Conservation (phyloP, 2,113 vertebrate species). For the Ibidorhyncha struthersii region DNA sequence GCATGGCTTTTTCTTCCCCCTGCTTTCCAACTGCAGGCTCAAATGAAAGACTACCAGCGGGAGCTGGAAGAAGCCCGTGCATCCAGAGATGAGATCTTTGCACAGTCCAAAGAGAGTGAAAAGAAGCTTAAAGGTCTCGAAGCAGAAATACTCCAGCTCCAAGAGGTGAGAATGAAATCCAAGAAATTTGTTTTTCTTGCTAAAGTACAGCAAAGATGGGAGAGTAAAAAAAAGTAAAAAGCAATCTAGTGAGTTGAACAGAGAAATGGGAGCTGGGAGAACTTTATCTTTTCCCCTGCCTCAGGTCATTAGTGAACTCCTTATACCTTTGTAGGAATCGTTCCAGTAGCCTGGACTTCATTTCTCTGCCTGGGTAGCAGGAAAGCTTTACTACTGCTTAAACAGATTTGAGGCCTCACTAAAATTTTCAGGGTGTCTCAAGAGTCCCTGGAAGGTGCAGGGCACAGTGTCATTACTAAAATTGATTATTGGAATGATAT, state of each 20-base stretch:
- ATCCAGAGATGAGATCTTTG: slow-evolving; percentile 95
- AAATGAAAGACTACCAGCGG: slow-evolving; percentile 97
- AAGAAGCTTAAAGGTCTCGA: slow-evolving; percentile 95
- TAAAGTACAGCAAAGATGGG: background rate
- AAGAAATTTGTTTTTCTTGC: background rate
- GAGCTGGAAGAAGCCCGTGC: slow-evolving; percentile 94
- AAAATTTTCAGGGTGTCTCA: fast-evolving
- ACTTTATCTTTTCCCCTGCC: background rate
- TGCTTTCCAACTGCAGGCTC: slow-evolving; percentile 76
- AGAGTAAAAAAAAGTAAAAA: background rate
- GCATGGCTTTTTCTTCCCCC: background rate
- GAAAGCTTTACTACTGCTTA: background rate
- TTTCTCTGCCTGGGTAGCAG: background rate
- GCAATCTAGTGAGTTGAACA: background rate
- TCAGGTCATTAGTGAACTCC: background rate
- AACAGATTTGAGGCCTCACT: background rate
- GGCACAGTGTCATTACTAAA: background rate
- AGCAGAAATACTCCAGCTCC: slow-evolving; percentile 94
- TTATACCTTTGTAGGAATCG: background rate
- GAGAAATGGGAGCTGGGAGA: background rate
- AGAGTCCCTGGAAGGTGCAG: background rate
- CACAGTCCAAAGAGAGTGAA: slow-evolving; percentile 96
- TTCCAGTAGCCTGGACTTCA: background rate
- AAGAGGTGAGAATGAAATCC: slow-evolving; percentile 82
- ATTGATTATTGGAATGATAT: background rate